Percentiles rank a stretch among this genome's conserved stretches.
These are phyloP conservation scores for Congeria kusceri DNA, from an alignment of 2,888 invertebrate genomes.

Conservation along the genomic window DNA sequence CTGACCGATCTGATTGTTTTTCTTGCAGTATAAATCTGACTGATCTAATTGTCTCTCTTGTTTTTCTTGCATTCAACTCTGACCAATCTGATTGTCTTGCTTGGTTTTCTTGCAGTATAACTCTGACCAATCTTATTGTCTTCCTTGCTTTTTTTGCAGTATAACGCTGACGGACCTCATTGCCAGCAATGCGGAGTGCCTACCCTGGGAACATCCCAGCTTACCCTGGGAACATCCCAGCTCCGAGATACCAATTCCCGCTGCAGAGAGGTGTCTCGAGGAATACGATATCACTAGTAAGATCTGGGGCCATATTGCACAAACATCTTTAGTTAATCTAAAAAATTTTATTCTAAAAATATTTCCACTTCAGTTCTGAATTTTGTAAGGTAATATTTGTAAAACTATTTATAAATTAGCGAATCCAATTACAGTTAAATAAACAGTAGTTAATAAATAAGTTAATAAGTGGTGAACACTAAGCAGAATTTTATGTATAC, in stretches of 20 bases:
- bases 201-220: conserved; percentile 39
- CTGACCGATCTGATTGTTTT: conserved; percentile 35
- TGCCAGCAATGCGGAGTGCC: conserved; percentile 39
- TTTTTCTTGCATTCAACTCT: conserved; percentile 38
- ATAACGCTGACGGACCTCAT: conserved; percentile 46
- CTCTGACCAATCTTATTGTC: no score
- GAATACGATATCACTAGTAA: conserved; percentile 57
- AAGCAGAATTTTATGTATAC: no score
- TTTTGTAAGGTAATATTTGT: no score
- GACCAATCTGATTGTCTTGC: conserved; percentile 42
- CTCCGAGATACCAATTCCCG: conserved; percentile 25
- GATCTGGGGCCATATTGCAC: no score
- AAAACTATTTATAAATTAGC: no score
- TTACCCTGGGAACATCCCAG: conserved; percentile 38
- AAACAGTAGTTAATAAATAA: no score
- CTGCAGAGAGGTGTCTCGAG: conserved; percentile 34
- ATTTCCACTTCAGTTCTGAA: no score
- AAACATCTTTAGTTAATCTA: no score
- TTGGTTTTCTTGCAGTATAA: neutral
- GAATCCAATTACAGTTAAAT: no score
- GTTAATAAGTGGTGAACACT: no score
- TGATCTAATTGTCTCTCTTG: conserved; percentile 29
- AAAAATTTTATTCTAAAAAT: no score
- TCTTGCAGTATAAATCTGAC: conserved; percentile 42
- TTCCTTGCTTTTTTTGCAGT: conserved; percentile 25